These are phyloP conservation scores for Megalops atlanticus DNA, from an alignment of 2,113 vertebrate species.

Conservation along the genomic window DNA sequence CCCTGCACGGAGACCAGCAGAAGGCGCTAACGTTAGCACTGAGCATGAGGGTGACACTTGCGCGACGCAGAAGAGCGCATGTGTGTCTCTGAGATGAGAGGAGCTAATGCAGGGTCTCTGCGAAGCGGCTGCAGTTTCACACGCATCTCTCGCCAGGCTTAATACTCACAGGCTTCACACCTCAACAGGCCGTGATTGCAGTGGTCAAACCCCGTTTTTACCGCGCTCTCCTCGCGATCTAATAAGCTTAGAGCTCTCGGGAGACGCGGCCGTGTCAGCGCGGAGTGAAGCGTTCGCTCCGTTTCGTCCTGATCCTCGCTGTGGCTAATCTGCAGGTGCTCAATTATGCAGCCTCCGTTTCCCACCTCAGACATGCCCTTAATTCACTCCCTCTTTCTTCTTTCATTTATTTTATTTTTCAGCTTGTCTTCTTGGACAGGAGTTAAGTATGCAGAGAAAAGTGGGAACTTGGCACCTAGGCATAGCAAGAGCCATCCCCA, in stretches of 20 bases:
- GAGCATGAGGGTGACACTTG: too few relatives aligned
- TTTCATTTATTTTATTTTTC: background rate
- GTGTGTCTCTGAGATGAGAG: background rate
- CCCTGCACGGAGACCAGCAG: too few relatives aligned
- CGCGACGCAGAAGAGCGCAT: too few relatives aligned
- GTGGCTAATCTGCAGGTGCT: constrained; percentile 30
- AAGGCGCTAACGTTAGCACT: too few relatives aligned
- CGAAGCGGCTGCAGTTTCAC: background rate
- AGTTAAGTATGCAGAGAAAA: background rate
- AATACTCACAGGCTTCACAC: constrained; percentile 27
- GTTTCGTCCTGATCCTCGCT: constrained; percentile 21
- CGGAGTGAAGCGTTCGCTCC: constrained; percentile 35
- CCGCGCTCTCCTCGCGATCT: constrained; percentile 36
- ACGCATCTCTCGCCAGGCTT: background rate
- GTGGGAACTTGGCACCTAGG: too few relatives aligned
- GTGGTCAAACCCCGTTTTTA: constrained; percentile 26
- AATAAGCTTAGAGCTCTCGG: constrained; percentile 39
- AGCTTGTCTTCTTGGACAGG: background rate
- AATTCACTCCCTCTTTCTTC: background rate
- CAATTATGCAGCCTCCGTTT: constrained; percentile 41
- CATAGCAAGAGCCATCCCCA: too few relatives aligned
- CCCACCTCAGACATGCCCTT: background rate
- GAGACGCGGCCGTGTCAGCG: constrained; percentile 24
- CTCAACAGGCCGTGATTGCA: constrained; percentile 39
- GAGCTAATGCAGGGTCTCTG: background rate